A percentile compares a stretch with the other conserved stretches of the same genome.
phyloP scores from a whole-genome alignment of 2,797 vertebrate genomes.

The Coccyzus lansbergi region DNA sequence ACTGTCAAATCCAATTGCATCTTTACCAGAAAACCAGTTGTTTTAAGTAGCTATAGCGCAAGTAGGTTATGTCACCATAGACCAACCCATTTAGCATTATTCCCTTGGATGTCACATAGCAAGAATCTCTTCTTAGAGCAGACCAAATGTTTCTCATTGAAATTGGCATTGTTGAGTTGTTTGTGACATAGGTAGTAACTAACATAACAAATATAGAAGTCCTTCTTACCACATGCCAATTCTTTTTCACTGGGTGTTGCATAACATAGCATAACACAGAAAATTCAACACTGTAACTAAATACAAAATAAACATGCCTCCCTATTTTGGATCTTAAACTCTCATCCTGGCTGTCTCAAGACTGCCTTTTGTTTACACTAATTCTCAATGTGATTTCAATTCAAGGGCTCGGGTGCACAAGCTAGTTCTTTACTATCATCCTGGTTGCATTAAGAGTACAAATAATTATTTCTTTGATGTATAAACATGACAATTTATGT shows the following conservation, averaged over 20 bases:
- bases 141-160: neutral
- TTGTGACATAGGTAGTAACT: neutral
- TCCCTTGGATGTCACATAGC: neutral
- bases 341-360: neutral
- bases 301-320: neutral
- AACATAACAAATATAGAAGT: neutral
- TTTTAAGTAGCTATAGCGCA: neutral
- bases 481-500: neutral
- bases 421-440: neutral
- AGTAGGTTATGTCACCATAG: neutral
- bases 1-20: neutral
- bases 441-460: neutral
- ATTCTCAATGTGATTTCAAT: neutral
- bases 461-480: neutral
- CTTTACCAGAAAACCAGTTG: neutral
- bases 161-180: neutral
- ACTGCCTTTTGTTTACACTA: neutral
- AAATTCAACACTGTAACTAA: neutral
- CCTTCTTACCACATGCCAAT: neutral
- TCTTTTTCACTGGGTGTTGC: neutral
- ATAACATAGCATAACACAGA: neutral
- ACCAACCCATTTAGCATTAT: neutral
- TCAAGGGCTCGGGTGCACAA: neutral
- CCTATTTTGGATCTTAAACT: neutral
- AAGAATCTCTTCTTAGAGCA: neutral